Conservation (phyloP, 53 echinoderm and acorn worm genomes). For the Henricia sp. region DNA sequence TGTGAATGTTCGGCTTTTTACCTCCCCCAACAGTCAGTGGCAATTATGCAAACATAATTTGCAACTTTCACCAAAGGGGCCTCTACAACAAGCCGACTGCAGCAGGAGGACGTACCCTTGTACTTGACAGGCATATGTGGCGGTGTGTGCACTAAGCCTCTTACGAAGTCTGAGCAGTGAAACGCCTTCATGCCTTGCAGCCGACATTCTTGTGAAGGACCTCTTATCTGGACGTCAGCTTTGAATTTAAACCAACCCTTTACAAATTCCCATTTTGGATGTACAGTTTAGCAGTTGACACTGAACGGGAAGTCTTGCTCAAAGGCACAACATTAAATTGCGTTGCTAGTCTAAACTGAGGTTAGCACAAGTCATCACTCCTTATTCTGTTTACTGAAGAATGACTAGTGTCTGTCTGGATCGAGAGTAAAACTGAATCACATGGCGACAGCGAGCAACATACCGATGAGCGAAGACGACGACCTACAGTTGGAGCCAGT, state of each 20-base stretch:
- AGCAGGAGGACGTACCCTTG: neutral
- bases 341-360: too few species aligned
- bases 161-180: slow-evolving; percentile 1
- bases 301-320: too few species aligned
- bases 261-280: neutral
- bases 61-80: neutral
- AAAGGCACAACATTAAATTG: too few species aligned
- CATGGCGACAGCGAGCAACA: slow-evolving; percentile 52
- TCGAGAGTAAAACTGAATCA: slow-evolving; percentile 19
- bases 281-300: neutral
- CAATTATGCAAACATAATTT: slow-evolving; percentile 35
- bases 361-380: too few species aligned
- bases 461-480: slow-evolving; percentile 57
- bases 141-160: neutral
- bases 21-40: slow-evolving; percentile 4
- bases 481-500: slow-evolving; percentile 40
- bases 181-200: neutral
- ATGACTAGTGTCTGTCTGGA: neutral
- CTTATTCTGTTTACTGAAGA: neutral
- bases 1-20: too few species aligned
- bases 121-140: neutral
- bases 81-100: neutral
- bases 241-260: neutral
- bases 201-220: neutral
- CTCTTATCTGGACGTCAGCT: neutral